Conservation (phyloP, 1,140 invertebrate genomes). For the Brachionus paranguensis region DNA sequence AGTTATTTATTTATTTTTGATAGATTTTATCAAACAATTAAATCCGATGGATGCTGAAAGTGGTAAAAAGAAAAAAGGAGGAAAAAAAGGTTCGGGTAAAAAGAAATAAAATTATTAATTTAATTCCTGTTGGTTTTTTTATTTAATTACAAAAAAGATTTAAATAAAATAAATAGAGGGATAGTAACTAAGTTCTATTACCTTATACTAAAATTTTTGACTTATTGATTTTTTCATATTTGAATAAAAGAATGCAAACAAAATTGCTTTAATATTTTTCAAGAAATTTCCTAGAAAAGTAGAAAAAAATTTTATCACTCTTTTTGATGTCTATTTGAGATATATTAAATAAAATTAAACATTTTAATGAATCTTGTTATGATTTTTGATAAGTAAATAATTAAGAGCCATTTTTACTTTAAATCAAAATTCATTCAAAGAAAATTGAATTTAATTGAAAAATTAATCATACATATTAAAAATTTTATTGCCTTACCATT, state of each 20-base stretch:
- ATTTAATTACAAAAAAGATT: neutral
- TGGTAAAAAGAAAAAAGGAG: neutral
- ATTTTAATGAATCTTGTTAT: no score
- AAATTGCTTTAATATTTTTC: no score
- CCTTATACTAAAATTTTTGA: neutral
- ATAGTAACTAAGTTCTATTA: neutral
- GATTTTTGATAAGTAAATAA: no score
- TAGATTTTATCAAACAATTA: constrained; percentile 28
- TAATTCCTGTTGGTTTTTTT: neutral
- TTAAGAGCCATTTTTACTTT: no score
- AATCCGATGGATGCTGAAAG: neutral
- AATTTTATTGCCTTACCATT: no score
- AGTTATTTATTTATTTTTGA: neutral
- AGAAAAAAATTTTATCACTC: no score
- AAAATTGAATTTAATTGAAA: no score
- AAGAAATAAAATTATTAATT: neutral
- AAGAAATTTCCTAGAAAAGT: no score
- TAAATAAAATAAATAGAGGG: neutral
- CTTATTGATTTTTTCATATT: neutral
- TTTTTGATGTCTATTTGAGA: no score
- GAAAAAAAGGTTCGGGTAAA: constrained; percentile 8
- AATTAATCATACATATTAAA: no score
- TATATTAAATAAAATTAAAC: no score
- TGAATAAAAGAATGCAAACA: neutral
- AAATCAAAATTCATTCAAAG: no score